Conservation (phyloP, 2,797 vertebrate species). For the Pagetopsis macropterus region DNA sequence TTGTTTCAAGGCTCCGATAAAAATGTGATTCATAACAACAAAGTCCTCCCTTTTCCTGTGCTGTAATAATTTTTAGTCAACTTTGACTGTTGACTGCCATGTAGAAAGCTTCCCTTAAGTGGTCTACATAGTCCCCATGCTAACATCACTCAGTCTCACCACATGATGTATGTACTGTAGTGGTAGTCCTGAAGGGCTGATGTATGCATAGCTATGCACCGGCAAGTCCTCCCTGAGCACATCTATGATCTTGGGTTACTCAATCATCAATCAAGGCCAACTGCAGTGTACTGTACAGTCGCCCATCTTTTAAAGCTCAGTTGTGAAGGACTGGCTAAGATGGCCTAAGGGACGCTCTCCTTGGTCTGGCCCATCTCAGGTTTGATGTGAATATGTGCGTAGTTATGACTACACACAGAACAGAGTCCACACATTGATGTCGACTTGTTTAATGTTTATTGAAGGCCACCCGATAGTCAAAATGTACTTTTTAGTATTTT, state of each 20-base stretch:
- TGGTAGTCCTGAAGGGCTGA: slow-evolving; percentile 78
- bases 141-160: slow-evolving; percentile 77
- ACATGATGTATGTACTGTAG: slow-evolving; percentile 71
- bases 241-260: slow-evolving; percentile 81
- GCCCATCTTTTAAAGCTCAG: slow-evolving; percentile 81
- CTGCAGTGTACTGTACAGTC: slow-evolving; percentile 76
- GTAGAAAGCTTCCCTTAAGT: slow-evolving; percentile 72
- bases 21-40: slow-evolving; percentile 66
- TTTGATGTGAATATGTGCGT: slow-evolving; percentile 79
- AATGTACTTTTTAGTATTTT: slow-evolving; percentile 34
- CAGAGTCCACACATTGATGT: slow-evolving; percentile 66
- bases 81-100: slow-evolving; percentile 71
- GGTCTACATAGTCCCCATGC: slow-evolving; percentile 70
- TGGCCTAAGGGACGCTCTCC: slow-evolving; percentile 79
- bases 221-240: slow-evolving; percentile 75
- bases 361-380: slow-evolving; percentile 74
- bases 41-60: slow-evolving; percentile 51
- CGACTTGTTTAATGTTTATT: slow-evolving; percentile 70
- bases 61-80: slow-evolving; percentile 72
- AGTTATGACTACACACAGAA: slow-evolving; percentile 75
- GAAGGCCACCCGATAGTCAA: slow-evolving; percentile 60
- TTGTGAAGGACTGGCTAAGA: slow-evolving; percentile 83
- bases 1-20: slow-evolving; percentile 58
- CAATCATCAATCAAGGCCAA: slow-evolving; percentile 82
- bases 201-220: slow-evolving; percentile 78